Conservation (phyloP, 1,140 invertebrate genomes). For the Schmidtea mediterranea region DNA sequence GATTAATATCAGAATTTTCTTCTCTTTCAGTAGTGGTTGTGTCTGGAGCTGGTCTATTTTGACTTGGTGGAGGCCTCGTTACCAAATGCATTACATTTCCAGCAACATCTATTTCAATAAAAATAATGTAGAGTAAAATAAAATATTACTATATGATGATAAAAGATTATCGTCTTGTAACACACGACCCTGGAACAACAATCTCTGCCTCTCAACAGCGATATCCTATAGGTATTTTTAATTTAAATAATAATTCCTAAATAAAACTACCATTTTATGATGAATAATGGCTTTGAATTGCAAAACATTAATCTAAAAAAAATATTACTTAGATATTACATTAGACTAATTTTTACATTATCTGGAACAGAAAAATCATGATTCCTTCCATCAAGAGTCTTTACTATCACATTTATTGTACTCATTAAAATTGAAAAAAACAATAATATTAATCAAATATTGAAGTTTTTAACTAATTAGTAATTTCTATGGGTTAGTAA, state of each 20-base stretch:
- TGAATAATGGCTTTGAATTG: constrained; percentile 59
- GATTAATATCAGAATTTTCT: too few relatives aligned
- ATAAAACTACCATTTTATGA: constrained; percentile 18
- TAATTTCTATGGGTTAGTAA: too few relatives aligned
- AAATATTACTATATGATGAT: constrained; percentile 47
- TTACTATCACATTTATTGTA: constrained; percentile 58
- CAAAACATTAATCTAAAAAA: constrained; percentile 46
- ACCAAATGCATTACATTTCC: constrained; percentile 74
- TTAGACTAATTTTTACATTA: constrained; percentile 38
- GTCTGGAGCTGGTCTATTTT: too few relatives aligned
- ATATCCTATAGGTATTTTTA: constrained; percentile 36
- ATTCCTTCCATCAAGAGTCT: constrained; percentile 69
- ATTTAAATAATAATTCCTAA: neutral
- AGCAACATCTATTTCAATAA: constrained; percentile 41
- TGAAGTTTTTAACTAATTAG: too few relatives aligned
- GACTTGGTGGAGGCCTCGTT: constrained; percentile 41
- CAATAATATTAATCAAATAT: neutral
- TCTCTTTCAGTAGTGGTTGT: too few relatives aligned
- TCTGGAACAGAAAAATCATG: constrained; percentile 53
- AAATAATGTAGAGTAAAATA: constrained; percentile 8
- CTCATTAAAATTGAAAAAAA: constrained; percentile 11
- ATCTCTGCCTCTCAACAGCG: constrained; percentile 46
- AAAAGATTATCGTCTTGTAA: constrained; percentile 63
- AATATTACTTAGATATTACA: constrained; percentile 1
- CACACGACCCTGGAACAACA: constrained; percentile 71